A percentile compares a stretch with the other conserved stretches of the same genome.
These are phyloP conservation scores for Zosterops pallidus DNA, from an alignment of 2,113 vertebrate genomes.

Conservation along the genomic window DNA sequence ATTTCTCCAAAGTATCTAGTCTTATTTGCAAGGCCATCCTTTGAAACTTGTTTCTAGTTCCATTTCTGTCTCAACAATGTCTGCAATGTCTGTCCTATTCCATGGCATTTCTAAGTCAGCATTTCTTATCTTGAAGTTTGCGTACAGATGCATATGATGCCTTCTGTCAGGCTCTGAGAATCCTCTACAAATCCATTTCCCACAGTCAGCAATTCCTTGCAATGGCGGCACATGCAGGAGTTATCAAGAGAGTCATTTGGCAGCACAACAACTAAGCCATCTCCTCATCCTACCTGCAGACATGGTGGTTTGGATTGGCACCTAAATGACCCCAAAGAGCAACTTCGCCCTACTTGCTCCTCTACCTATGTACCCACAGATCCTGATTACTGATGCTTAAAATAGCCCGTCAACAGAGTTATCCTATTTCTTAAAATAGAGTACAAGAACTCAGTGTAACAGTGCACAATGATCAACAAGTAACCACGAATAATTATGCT, in stretches of 20 bases:
- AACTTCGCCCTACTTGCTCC: background rate
- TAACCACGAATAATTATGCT: background rate
- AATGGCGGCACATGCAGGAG: background rate
- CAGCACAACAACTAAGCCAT: background rate
- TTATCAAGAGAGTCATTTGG: background rate
- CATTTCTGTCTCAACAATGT: too few relatives aligned
- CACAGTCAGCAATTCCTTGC: background rate
- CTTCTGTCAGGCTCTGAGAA: too few relatives aligned
- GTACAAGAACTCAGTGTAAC: background rate
- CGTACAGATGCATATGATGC: too few relatives aligned
- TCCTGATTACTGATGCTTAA: background rate
- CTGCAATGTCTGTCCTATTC: too few relatives aligned
- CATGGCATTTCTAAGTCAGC: too few relatives aligned
- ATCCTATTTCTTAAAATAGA: background rate
- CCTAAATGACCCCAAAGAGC: background rate
- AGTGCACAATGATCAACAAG: background rate
- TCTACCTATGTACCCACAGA: background rate
- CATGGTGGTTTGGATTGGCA: background rate
- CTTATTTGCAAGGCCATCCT: too few relatives aligned
- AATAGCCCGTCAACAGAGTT: background rate
- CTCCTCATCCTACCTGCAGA: background rate
- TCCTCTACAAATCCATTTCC: too few relatives aligned
- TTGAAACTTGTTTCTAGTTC: too few relatives aligned
- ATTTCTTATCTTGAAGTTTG: too few relatives aligned
- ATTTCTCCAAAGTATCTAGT: too few relatives aligned